Conservation (phyloP, 2,113 vertebrate species). For the Cranoglanis bouderius region DNA sequence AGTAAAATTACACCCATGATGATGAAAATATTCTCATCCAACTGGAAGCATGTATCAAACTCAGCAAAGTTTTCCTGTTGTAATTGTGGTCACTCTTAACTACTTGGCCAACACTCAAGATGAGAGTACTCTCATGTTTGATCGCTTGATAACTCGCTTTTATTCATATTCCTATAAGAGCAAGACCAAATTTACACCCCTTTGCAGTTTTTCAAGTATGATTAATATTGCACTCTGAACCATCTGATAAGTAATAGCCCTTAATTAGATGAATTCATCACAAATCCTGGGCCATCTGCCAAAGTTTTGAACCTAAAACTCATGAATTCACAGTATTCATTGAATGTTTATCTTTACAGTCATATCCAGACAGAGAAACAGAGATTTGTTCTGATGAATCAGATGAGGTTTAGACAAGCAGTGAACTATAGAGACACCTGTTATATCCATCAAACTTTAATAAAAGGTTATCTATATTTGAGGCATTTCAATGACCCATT, state of each 20-base stretch:
- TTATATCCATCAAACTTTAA: constrained; percentile 24
- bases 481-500: constrained; percentile 22
- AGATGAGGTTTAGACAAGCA: background rate
- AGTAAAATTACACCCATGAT: background rate
- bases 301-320: background rate
- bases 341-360: constrained; percentile 10
- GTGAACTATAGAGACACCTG: background rate
- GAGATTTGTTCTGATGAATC: constrained; percentile 1
- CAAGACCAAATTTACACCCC: constrained; percentile 19
- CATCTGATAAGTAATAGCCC: constrained; percentile 23
- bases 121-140: constrained; percentile 27
- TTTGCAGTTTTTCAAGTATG: constrained; percentile 25
- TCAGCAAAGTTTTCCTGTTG: constrained; percentile 2
- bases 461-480: background rate
- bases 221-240: constrained; percentile 24
- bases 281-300: constrained; percentile 9
- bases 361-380: background rate
- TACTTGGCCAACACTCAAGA: constrained; percentile 15
- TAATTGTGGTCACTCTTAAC: constrained; percentile 18
- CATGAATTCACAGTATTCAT: background rate
- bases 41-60: constrained; percentile 5
- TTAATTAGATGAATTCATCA: constrained; percentile 34
- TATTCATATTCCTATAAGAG: constrained; percentile 11
- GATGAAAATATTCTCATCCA: background rate
- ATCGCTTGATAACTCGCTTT: constrained; percentile 4